Conservation (phyloP, 1,140 invertebrate species). For the Bombus impatiens region DNA sequence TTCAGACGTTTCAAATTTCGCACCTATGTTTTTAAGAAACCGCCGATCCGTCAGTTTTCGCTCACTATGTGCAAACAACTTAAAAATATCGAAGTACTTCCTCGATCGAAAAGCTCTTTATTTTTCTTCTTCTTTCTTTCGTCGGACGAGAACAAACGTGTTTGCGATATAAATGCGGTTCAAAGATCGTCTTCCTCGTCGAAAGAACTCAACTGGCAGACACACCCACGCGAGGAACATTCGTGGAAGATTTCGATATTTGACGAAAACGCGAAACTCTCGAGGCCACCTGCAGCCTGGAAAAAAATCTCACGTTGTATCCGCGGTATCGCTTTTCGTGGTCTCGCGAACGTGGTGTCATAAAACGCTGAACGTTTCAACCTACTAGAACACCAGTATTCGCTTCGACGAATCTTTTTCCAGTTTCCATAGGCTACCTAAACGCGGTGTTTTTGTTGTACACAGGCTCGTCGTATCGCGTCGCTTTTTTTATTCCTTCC, state of each 20-base stretch:
- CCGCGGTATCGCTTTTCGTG: conserved; percentile 8
- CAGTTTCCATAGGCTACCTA: neutral
- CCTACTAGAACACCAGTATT: neutral
- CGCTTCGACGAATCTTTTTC: neutral
- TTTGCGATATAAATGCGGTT: conserved; percentile 16
- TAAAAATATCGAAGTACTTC: neutral
- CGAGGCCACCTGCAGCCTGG: neutral
- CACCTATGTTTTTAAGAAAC: neutral
- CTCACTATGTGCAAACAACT: too few relatives aligned
- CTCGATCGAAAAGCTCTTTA: neutral
- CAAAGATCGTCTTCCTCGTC: conserved; percentile 9
- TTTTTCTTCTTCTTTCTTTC: neutral
- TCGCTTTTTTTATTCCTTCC: too few relatives aligned
- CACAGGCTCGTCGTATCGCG: too few relatives aligned
- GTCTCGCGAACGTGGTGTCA: neutral
- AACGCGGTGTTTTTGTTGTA: neutral
- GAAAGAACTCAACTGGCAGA: neutral
- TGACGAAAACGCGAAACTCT: conserved; percentile 26
- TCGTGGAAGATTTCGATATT: neutral
- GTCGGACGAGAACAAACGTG: neutral
- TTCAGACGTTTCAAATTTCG: neutral
- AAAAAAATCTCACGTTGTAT: conserved; percentile 7
- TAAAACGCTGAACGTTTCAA: neutral
- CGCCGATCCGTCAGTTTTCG: too few relatives aligned
- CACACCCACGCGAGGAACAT: neutral